Percentiles rank a stretch among this genome's conserved stretches.
Conservation (phyloP, 2,888 invertebrate species). For the Lydus trimaculatus region DNA sequence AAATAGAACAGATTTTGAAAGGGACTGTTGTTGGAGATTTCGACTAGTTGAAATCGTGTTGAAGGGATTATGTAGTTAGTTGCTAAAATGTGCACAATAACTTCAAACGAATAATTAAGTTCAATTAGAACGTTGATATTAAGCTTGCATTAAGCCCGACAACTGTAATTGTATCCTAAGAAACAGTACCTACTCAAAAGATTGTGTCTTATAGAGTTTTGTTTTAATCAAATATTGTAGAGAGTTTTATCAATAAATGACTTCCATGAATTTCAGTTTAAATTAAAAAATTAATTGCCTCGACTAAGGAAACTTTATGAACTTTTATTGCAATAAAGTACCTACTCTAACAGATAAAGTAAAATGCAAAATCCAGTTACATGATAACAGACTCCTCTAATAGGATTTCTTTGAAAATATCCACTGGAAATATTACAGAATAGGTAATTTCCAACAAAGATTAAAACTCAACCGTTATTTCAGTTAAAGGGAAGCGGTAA, state of each 20-base stretch:
- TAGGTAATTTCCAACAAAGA: not conserved
- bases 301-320: not conserved
- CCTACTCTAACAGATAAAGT: not conserved
- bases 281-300: not conserved
- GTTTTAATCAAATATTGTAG: not conserved
- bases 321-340: not conserved
- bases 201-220: not conserved
- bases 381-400: not conserved
- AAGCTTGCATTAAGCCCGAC: not conserved
- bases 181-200: not conserved
- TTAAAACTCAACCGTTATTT: conserved; percentile 32
- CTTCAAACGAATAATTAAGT: conserved; percentile 4
- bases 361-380: not conserved
- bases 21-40: not conserved
- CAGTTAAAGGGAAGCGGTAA: conserved; percentile 73
- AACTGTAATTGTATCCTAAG: not conserved
- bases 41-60: not conserved
- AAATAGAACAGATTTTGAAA: not conserved
- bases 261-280: not conserved
- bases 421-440: not conserved
- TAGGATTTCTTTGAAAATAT: not conserved
- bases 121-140: conserved; percentile 5
- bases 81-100: conserved; percentile 13
- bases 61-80: conserved; percentile 1
- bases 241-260: not conserved